Percentiles rank a stretch among this genome's conserved stretches.
Evolutionary conservation across 2,888 invertebrate genomes (phyloP).

Genomic region (Brassicogethes aeneus): DNA sequence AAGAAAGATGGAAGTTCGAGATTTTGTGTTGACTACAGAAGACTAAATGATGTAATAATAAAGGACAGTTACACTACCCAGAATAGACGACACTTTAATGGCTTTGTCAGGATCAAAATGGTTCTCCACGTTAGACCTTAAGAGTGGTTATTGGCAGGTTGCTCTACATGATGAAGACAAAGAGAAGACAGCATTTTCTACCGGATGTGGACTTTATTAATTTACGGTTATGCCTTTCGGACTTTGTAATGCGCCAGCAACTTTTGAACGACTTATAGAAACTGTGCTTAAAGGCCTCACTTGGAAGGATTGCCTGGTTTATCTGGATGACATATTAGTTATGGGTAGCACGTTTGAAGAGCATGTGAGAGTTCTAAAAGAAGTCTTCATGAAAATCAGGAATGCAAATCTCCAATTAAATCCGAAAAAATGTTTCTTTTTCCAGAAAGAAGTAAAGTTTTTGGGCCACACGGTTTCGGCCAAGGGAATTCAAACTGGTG

Average conservation of each 20-base stretch:
- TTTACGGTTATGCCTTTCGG: constrained; percentile 17
- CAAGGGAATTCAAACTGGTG: too few species aligned
- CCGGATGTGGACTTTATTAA: constrained; percentile 11
- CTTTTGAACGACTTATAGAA: too few species aligned
- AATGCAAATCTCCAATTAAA: background rate
- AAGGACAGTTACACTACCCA: background rate
- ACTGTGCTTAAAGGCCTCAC: constrained; percentile 14
- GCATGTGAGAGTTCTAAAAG: background rate
- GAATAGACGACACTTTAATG: background rate
- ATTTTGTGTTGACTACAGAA: background rate
- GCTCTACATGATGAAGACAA: constrained; percentile 7
- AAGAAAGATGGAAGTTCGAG: background rate
- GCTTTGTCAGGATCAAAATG: background rate
- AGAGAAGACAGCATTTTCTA: constrained; percentile 10
- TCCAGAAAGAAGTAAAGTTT: too few species aligned
- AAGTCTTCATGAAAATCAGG: background rate
- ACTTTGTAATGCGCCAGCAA: too few species aligned
- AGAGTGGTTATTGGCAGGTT: constrained; percentile 15
- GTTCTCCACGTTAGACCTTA: constrained; percentile 3
- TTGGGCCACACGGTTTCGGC: too few species aligned
- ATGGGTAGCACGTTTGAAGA: too few species aligned
- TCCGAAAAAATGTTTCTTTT: too few species aligned
- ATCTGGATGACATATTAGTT: constrained; percentile 16
- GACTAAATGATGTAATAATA: background rate
- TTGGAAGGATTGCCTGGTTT: constrained; percentile 16